Conservation (phyloP, 1,140 invertebrate genomes). For the Lordiphosa stackelbergi region DNA sequence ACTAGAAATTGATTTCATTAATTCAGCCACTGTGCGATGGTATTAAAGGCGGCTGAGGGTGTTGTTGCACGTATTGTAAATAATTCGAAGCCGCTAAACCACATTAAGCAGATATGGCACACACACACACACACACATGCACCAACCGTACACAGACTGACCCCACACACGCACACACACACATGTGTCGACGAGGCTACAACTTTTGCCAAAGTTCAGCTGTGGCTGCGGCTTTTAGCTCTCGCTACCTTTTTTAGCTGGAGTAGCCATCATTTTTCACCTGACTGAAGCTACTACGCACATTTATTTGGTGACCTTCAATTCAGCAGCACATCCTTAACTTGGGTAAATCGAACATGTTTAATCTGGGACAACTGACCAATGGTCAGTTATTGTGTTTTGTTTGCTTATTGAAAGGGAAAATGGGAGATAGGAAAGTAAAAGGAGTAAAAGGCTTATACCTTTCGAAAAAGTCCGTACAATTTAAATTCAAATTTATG, state of each 20-base stretch:
- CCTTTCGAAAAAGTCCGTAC: constrained; percentile 55
- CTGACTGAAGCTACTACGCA: constrained; percentile 23
- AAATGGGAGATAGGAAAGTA: constrained; percentile 5
- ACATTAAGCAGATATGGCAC: constrained; percentile 49
- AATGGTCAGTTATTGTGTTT: constrained; percentile 11
- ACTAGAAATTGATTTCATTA: too few relatives aligned
- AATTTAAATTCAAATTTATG: constrained; percentile 75
- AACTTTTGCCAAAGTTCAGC: constrained; percentile 27
- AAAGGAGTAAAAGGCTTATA: constrained; percentile 10
- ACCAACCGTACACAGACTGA: neutral
- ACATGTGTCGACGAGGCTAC: constrained; percentile 1
- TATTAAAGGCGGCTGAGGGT: constrained; percentile 12
- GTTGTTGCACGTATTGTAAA: constrained; percentile 45
- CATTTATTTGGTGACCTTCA: constrained; percentile 37
- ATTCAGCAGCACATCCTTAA: neutral
- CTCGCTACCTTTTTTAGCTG: constrained; percentile 2
- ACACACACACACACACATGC: constrained; percentile 19
- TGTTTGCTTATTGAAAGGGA: constrained; percentile 31
- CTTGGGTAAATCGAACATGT: constrained; percentile 32
- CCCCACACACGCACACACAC: constrained; percentile 6
- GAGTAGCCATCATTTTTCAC: constrained; percentile 43
- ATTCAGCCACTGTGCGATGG: too few relatives aligned
- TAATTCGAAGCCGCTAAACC: constrained; percentile 62
- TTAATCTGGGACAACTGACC: constrained; percentile 22
- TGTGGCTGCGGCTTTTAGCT: constrained; percentile 29